Conservation (phyloP, 2,797 vertebrate genomes). For the Hippopotamyrus pictus region DNA sequence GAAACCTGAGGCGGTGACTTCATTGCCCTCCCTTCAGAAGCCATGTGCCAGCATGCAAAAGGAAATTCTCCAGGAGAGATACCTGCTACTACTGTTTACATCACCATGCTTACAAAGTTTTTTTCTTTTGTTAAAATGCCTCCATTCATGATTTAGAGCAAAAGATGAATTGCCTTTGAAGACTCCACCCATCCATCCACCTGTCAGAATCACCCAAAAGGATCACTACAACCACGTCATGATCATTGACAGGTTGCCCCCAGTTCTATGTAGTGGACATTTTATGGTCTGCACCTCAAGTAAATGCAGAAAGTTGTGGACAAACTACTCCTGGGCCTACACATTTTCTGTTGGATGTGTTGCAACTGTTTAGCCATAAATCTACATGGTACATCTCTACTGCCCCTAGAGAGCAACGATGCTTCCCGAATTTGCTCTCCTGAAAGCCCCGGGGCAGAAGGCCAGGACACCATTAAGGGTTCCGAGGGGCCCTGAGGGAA, state of each 20-base stretch:
- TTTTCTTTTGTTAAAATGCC: background rate
- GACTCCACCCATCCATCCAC: background rate
- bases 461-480: background rate
- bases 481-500: background rate
- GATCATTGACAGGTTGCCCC: background rate
- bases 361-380: background rate
- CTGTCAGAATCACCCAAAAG: background rate
- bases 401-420: background rate
- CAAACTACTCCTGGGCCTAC: background rate
- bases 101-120: conserved; percentile 21
- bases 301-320: background rate
- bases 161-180: background rate
- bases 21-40: background rate
- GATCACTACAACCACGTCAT: background rate
- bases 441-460: background rate
- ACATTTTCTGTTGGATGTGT: background rate
- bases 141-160: conserved; percentile 37
- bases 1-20: conserved; percentile 28
- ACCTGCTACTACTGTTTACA: conserved; percentile 23
- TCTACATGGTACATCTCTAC: background rate
- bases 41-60: conserved; percentile 18
- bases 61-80: conserved; percentile 18
- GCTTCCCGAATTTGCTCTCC: background rate
- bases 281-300: background rate
- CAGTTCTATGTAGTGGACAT: background rate